Percentiles rank a stretch among this genome's conserved stretches.
These are phyloP conservation scores for Eriocheir sinensis DNA, from an alignment of 1,140 invertebrate species.

Conservation along the genomic window DNA sequence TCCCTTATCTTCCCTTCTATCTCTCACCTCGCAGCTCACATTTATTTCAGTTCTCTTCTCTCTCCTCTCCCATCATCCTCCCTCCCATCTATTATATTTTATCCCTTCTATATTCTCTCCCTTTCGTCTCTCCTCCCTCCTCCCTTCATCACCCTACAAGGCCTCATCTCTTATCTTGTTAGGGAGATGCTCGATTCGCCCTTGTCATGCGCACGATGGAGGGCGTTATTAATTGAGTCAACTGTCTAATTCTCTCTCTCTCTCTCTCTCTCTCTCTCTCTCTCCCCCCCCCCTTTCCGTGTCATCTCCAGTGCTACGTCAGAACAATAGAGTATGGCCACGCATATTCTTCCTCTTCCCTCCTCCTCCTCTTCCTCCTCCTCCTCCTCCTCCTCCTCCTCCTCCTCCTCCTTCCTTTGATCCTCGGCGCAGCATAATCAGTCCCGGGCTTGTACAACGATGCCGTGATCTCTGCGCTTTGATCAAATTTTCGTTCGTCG, in stretches of 20 bases:
- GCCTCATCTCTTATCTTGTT: conserved; percentile 15
- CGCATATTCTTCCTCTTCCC: not conserved
- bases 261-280: not conserved
- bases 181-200: not conserved
- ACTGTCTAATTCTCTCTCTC: not conserved
- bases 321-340: not conserved
- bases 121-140: not conserved
- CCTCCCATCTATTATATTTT: too few species aligned
- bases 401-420: not conserved
- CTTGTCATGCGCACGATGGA: not conserved
- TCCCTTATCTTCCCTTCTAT: not conserved
- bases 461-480: not conserved
- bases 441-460: too few species aligned
- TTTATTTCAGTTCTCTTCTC: not conserved
- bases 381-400: not conserved
- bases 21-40: not conserved
- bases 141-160: not conserved
- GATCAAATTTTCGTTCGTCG: not conserved
- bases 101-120: too few species aligned
- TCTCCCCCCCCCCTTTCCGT: not conserved
- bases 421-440: not conserved
- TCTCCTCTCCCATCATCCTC: too few species aligned
- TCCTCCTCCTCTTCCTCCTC: not conserved
- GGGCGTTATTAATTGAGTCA: conserved; percentile 4
- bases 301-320: not conserved